phyloP scores from a whole-genome alignment of 1,140 invertebrate species.

The Aethina tumida region DNA sequence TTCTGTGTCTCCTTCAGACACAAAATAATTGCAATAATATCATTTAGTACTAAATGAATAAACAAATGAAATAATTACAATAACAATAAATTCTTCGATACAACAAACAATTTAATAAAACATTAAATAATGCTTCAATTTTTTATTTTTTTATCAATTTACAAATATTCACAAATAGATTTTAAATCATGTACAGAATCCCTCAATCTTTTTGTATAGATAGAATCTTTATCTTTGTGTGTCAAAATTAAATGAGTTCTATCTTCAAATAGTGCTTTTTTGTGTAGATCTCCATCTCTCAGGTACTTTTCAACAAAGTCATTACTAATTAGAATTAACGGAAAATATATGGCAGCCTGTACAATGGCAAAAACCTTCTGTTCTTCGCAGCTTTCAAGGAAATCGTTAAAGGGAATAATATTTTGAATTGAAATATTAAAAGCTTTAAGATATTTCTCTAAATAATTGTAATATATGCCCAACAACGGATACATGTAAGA shows the following conservation, averaged over 20 bases:
- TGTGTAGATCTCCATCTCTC: conserved; percentile 10
- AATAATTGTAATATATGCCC: conserved; percentile 20
- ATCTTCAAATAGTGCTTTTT: conserved; percentile 16
- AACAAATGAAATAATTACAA: no score
- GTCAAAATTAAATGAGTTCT: conserved; percentile 17
- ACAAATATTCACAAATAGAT: conserved; percentile 25
- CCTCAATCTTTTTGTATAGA: conserved; percentile 13
- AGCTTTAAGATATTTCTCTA: conserved; percentile 17
- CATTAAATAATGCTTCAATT: no score
- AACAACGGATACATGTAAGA: conserved; percentile 19
- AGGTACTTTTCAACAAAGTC: conserved; percentile 16
- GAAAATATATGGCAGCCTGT: conserved; percentile 22
- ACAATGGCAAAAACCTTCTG: conserved; percentile 24
- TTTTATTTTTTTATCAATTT: no score
- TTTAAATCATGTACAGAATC: conserved; percentile 23
- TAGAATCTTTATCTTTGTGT: conserved; percentile 16
- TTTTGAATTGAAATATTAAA: conserved; percentile 12
- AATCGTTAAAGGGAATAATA: conserved; percentile 19
- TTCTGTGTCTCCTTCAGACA: no score
- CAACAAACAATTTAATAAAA: no score
- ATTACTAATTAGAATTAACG: conserved; percentile 16
- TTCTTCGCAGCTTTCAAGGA: conserved; percentile 21
- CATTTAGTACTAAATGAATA: no score
- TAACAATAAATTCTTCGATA: no score
- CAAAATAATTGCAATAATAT: no score